Conservation (phyloP, 2,797 vertebrate genomes). For the Enoplosus armatus region DNA sequence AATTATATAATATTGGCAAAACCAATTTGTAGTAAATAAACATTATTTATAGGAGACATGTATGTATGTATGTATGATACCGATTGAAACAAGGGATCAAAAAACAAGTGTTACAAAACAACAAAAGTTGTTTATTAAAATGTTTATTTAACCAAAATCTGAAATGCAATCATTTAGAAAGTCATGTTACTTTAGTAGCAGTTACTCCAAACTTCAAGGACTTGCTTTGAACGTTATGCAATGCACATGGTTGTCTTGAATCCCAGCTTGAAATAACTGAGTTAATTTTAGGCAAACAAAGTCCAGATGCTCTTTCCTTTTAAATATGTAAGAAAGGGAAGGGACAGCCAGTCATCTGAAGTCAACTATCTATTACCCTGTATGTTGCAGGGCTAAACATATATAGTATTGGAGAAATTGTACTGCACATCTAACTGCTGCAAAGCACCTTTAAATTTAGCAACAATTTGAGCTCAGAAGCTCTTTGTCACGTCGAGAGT, state of each 20-base stretch:
- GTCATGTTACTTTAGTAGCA: neutral
- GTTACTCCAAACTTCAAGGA: neutral
- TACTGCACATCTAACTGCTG: constrained; percentile 8
- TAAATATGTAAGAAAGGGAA: neutral
- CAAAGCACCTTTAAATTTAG: constrained; percentile 41
- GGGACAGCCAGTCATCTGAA: constrained; percentile 5
- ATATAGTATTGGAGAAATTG: neutral
- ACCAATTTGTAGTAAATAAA: neutral
- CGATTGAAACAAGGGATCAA: neutral
- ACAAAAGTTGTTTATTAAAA: no score
- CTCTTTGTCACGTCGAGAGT: constrained; percentile 45
- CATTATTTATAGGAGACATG: neutral
- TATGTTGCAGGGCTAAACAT: constrained; percentile 28
- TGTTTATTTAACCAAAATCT: neutral
- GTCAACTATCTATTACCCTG: constrained; percentile 2
- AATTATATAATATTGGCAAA: neutral
- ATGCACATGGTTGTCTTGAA: neutral
- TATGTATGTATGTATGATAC: neutral
- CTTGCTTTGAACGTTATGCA: neutral
- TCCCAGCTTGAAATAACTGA: neutral
- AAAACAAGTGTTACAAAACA: constrained; percentile 1
- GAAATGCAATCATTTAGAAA: neutral
- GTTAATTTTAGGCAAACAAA: neutral
- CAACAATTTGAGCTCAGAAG: constrained; percentile 40
- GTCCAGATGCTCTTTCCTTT: neutral